These are phyloP conservation scores for Phylloscopus collybita DNA, from an alignment of 2,797 vertebrate species.

Conservation along the genomic window DNA sequence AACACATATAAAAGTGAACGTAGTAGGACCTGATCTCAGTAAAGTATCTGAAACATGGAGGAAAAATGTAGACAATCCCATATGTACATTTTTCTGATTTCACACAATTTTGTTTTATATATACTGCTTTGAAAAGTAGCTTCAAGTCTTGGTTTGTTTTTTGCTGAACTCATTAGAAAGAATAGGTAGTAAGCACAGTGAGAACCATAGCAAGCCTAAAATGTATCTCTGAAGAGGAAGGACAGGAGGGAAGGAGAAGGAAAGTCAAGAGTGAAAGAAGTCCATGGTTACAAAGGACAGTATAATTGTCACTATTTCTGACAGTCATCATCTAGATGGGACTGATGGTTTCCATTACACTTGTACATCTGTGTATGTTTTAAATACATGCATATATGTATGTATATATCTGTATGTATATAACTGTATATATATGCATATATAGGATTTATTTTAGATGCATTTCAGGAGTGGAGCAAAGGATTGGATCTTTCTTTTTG, in stretches of 20 bases:
- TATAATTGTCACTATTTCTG: neutral
- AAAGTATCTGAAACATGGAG: constrained; percentile 43
- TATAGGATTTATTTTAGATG: constrained; percentile 1
- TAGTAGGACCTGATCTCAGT: constrained; percentile 5
- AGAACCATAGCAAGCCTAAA: neutral
- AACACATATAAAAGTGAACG: constrained; percentile 23
- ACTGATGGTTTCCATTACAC: constrained; percentile 8
- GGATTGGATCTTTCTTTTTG: neutral
- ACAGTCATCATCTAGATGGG: neutral
- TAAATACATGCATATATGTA: neutral
- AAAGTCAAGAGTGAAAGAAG: neutral
- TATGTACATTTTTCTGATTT: constrained; percentile 11
- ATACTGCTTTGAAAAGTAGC: neutral
- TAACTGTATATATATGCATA: neutral
- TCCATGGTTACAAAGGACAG: neutral
- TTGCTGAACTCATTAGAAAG: neutral
- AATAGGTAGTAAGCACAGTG: neutral
- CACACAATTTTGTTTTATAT: constrained; percentile 15
- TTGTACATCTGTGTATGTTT: neutral
- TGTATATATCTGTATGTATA: neutral
- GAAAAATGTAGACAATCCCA: constrained; percentile 36
- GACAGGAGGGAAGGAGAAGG: neutral
- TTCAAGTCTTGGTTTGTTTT: constrained; percentile 13
- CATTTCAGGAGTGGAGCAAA: neutral
- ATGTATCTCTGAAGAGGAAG: neutral